Evolutionary conservation across 1,140 invertebrate species (phyloP).

Genomic region (Dysdera silvatica): DNA sequence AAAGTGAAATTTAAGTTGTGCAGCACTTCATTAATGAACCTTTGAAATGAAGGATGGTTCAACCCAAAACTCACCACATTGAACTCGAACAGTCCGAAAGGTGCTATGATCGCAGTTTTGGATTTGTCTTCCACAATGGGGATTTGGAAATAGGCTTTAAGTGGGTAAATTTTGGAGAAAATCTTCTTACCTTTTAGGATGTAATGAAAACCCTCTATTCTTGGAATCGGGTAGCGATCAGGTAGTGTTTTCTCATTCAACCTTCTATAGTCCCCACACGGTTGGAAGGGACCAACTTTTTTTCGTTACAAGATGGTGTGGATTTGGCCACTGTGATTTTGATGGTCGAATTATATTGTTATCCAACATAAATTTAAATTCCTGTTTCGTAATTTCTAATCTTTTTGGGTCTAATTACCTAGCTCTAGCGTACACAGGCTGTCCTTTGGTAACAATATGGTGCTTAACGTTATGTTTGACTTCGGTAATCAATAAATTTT

Average conservation of each 20-base stretch:
- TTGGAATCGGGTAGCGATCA: conserved; percentile 34
- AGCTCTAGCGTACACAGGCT: neutral
- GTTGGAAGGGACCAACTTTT: conserved; percentile 21
- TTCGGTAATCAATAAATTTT: neutral
- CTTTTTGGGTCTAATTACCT: neutral
- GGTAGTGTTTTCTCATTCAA: conserved; percentile 31
- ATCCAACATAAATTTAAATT: neutral
- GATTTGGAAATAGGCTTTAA: no score
- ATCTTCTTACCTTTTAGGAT: no score
- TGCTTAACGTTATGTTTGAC: neutral
- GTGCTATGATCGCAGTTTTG: no score
- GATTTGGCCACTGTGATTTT: conserved; percentile 25
- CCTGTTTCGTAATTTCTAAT: neutral
- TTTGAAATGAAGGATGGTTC: no score
- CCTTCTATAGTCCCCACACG: conserved; percentile 32
- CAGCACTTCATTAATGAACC: no score
- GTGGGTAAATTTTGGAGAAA: no score
- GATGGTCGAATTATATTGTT: conserved; percentile 11
- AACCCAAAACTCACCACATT: no score
- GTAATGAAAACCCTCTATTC: no score
- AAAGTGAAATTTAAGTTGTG: no score
- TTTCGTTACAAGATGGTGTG: conserved; percentile 33
- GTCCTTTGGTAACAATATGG: neutral
- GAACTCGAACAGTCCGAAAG: no score
- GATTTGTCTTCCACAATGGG: no score